Evolutionary conservation across 2,888 invertebrate genomes (phyloP).

Genomic region (Tenodera sinensis): DNA sequence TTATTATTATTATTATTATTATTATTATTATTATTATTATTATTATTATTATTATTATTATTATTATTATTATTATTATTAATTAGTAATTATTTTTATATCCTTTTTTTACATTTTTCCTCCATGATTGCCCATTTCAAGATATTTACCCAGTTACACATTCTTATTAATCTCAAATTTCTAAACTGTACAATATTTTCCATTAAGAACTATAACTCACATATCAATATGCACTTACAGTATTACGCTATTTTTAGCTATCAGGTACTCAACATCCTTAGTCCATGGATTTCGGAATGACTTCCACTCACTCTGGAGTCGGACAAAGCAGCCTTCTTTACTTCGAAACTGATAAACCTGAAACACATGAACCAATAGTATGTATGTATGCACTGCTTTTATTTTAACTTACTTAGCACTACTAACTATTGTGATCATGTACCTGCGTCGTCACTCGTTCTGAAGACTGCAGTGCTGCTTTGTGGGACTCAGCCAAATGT

Average conservation of each 20-base stretch:
- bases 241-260: slow-evolving; percentile 79
- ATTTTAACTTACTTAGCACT: neutral
- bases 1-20: too few species aligned
- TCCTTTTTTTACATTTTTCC: too few species aligned
- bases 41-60: too few species aligned
- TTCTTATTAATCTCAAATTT: too few species aligned
- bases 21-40: too few species aligned
- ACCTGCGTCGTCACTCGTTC: slow-evolving; percentile 53
- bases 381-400: neutral
- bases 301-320: slow-evolving; percentile 80
- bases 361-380: neutral
- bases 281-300: slow-evolving; percentile 94
- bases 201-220: neutral
- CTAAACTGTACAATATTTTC: too few species aligned
- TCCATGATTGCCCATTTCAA: too few species aligned
- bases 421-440: slow-evolving; percentile 15
- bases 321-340: slow-evolving; percentile 70
- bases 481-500: slow-evolving; percentile 77
- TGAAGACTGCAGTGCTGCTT: slow-evolving; percentile 61
- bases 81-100: too few species aligned
- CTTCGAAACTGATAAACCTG: slow-evolving; percentile 72
- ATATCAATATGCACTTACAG: slow-evolving; percentile 49
- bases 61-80: too few species aligned
- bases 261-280: slow-evolving; percentile 86
- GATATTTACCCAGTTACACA: too few species aligned